Percentiles rank a stretch among this genome's conserved stretches.
These are phyloP conservation scores for Rhopalosiphum padi DNA, from an alignment of 1,140 invertebrate genomes.

Conservation along the genomic window DNA sequence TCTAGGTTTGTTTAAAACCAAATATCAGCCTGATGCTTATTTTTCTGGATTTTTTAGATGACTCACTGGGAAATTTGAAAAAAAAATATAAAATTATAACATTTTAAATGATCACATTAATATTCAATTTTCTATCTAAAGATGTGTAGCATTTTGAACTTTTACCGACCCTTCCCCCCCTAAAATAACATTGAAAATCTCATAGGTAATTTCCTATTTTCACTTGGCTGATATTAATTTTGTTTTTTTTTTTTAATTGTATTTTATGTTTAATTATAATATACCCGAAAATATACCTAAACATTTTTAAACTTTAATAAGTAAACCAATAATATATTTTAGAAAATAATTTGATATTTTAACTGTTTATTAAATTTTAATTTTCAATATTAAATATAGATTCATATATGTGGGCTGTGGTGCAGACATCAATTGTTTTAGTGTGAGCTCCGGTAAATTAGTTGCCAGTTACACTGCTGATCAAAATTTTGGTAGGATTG, in stretches of 20 bases:
- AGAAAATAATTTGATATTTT: neutral
- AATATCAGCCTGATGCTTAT: neutral
- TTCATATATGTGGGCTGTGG: conserved; percentile 69
- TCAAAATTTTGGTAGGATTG: conserved; percentile 64
- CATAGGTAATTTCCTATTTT: neutral
- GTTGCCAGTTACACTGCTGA: conserved; percentile 64
- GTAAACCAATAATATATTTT: neutral
- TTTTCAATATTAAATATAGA: conserved; percentile 63
- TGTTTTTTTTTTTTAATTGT: neutral
- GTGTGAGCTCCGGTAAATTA: conserved; percentile 67
- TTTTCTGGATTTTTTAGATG: neutral
- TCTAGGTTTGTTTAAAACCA: neutral
- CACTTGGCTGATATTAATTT: neutral
- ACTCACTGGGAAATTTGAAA: neutral
- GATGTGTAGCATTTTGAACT: neutral
- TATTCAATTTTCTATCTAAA: neutral
- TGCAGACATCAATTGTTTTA: conserved; percentile 68
- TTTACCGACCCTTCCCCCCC: neutral
- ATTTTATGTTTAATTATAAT: too few relatives aligned
- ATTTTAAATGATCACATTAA: neutral
- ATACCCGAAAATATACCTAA: too few relatives aligned
- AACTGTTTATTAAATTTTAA: conserved; percentile 53
- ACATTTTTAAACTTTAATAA: too few relatives aligned
- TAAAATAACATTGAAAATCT: neutral
- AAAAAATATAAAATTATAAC: neutral